Evolutionary conservation across 2,113 vertebrate genomes (phyloP).

Genomic region (Rhipidura dahli): DNA sequence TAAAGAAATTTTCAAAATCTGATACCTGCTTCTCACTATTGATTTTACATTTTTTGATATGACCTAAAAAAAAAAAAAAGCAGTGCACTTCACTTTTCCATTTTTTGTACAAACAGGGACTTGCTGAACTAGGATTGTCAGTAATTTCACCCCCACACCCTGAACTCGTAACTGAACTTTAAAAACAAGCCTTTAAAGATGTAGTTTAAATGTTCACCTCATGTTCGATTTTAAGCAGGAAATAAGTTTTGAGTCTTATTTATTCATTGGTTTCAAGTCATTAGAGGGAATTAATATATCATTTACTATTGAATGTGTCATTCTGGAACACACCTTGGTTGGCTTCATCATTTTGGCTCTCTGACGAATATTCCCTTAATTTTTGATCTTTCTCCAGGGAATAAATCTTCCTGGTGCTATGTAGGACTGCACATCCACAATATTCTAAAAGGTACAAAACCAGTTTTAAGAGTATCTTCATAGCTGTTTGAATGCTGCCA

Average conservation of each 20-base stretch:
- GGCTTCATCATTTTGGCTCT: background rate
- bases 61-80: background rate
- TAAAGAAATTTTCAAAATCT: background rate
- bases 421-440: background rate
- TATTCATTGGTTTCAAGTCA: background rate
- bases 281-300: background rate
- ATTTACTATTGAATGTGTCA: background rate
- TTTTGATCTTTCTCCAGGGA: background rate
- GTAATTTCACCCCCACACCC: background rate
- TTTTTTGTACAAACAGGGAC: background rate
- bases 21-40: background rate
- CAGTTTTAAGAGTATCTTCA: conserved; percentile 27
- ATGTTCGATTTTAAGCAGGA: background rate
- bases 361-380: background rate
- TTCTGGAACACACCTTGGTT: background rate
- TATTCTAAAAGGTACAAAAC: background rate
- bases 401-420: background rate
- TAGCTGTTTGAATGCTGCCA: background rate
- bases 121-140: background rate
- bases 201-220: background rate
- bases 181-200: background rate
- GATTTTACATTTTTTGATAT: background rate
- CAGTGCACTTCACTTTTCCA: background rate
- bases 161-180: background rate
- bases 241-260: background rate